Evolutionary conservation across 2,888 invertebrate species (phyloP), one percentile per base, ranked within the genome.

Genomic region (Platycnemis pennipes): DNA sequence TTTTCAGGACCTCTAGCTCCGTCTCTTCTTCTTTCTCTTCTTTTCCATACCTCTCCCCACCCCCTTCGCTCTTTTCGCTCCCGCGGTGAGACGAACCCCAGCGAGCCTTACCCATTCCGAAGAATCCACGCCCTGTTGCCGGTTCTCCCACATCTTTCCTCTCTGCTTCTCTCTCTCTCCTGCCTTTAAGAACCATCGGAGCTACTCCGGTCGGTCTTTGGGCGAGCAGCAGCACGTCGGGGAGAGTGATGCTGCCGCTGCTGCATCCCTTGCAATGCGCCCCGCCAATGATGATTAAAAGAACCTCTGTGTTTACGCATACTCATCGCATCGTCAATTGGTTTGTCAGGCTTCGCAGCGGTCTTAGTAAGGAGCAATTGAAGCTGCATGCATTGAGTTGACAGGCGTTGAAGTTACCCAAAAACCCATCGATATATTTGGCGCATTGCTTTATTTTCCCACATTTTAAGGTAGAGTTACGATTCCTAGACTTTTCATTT

Each of bases 61-160:
- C 63, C 63, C n/a, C 69, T 44, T 44, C n/a, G 63, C 69, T 69
- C 69, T 91, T 46, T 87, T 87, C 87, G 44, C 45, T 63, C 91
- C 91, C 56, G 44, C 56, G 44, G 56, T 56, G 63, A 63, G 63
- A 56, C 56, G 63, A 91, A 56, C 91, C 91, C 91, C 37, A 91
- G 91, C 94, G 94, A 94, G 94, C 94, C 94, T 94, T 94, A 94
- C 94, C 94, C 88, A 86, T 94, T 86, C 94, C 94, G 94, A 94
- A 94, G 94, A 94, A 94, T 94, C 94, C 86, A 87, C 44, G 63
- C 94, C 85, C 56, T 94, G 94, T 94, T 94, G 94, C 94, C 94
- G 88, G 88, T 45, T 94, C 85, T 91, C 91, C 63, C 42, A 56
- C 89, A 37, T 44, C 63, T 26, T 91, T 42, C 69, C 91, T 91